phyloP scores from a whole-genome alignment of 1,140 invertebrate genomes.

The Drosophila kikkawai region DNA sequence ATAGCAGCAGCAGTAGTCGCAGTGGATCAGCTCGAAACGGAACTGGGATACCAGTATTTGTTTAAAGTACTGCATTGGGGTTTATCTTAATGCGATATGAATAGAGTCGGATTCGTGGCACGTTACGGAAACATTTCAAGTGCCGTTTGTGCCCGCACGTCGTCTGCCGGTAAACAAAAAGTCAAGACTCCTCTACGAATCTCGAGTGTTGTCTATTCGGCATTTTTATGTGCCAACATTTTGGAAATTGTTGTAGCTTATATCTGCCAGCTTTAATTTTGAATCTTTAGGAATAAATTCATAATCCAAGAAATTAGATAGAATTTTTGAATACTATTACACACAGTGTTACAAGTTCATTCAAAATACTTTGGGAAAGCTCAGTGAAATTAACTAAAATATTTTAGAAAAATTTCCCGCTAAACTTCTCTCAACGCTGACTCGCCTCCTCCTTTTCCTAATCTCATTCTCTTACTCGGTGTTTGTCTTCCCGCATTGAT shows the following conservation, averaged over 20 bases:
- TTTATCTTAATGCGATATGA: conserved; percentile 54
- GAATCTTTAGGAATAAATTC: background rate
- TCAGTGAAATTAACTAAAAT: background rate
- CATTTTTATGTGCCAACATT: conserved; percentile 4
- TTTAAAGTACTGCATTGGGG: conserved; percentile 57
- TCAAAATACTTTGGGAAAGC: background rate
- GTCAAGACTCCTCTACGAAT: background rate
- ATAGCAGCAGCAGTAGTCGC: conserved; percentile 5
- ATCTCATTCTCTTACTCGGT: conserved; percentile 1
- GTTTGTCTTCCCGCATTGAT: conserved; percentile 29
- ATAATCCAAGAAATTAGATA: background rate
- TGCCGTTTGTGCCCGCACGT: conserved; percentile 36
- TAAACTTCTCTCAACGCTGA: conserved; percentile 4
- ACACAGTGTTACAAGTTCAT: background rate
- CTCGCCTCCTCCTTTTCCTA: background rate
- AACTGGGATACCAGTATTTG: conserved; percentile 35
- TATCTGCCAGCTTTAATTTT: background rate
- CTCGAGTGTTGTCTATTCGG: conserved; percentile 6
- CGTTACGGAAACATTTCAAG: conserved; percentile 41
- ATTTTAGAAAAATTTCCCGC: background rate
- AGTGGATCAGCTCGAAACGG: background rate
- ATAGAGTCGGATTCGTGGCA: conserved; percentile 22
- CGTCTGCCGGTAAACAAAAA: conserved; percentile 42
- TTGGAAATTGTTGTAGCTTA: background rate
- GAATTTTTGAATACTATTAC: background rate